Evolutionary conservation across 2,888 invertebrate species (phyloP).

Genomic region (Nephrotoma appendiculata): DNA sequence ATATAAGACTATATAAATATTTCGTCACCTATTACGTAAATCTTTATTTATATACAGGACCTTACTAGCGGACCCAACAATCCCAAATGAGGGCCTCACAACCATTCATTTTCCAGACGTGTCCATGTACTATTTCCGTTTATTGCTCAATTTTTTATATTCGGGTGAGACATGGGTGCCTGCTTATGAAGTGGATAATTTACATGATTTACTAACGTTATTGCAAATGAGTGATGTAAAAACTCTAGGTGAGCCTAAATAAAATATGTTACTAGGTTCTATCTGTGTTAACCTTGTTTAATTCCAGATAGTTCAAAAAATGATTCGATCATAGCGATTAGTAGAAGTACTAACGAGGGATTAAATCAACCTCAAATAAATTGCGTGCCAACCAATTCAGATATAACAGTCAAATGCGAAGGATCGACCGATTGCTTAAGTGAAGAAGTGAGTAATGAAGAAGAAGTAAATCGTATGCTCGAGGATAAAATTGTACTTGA

Average conservation of each 20-base stretch:
- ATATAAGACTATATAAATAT: slow-evolving; percentile 19
- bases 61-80: slow-evolving; percentile 55
- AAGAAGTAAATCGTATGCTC: slow-evolving; percentile 16
- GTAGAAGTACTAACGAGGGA: slow-evolving; percentile 36
- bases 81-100: slow-evolving; percentile 49
- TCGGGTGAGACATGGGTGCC: slow-evolving; percentile 58
- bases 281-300: neutral
- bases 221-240: slow-evolving; percentile 46
- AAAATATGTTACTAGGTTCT: neutral
- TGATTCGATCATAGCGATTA: slow-evolving; percentile 19
- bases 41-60: slow-evolving; percentile 41
- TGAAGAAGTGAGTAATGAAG: slow-evolving; percentile 11
- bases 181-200: slow-evolving; percentile 55
- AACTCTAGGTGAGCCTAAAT: neutral
- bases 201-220: slow-evolving; percentile 69
- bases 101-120: slow-evolving; percentile 78
- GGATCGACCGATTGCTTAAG: slow-evolving; percentile 11
- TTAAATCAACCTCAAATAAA: slow-evolving; percentile 13
- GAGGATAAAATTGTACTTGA: slow-evolving; percentile 20
- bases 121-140: slow-evolving; percentile 62
- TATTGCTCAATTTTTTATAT: slow-evolving; percentile 70
- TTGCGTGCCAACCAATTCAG: slow-evolving; percentile 12
- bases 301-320: neutral
- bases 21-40: neutral
- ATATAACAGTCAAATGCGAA: slow-evolving; percentile 14